Evolutionary conservation across 1,140 invertebrate genomes (phyloP).

Genomic region (Leptopilina clavipes): DNA sequence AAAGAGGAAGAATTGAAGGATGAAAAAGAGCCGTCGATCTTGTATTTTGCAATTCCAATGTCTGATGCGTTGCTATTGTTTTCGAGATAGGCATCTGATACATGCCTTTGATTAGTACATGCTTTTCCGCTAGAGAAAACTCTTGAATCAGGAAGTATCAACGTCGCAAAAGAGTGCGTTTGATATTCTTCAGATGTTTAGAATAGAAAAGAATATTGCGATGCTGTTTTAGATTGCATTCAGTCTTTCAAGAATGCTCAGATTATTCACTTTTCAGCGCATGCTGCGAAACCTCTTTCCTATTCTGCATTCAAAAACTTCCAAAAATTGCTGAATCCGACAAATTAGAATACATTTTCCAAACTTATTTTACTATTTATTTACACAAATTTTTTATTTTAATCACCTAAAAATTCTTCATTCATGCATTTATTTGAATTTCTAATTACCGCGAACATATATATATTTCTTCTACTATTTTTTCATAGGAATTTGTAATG

Average conservation of each 20-base stretch:
- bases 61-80: conserved; percentile 50
- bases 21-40: conserved; percentile 47
- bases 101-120: no score
- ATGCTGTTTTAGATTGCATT: conserved; percentile 9
- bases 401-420: no score
- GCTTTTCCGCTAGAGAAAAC: not conserved
- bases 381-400: no score
- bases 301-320: no score
- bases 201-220: conserved; percentile 18
- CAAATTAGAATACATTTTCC: no score
- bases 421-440: no score
- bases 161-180: conserved; percentile 14
- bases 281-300: no score
- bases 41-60: conserved; percentile 56
- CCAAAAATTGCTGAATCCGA: no score
- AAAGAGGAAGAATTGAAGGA: conserved; percentile 38
- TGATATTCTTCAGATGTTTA: conserved; percentile 14
- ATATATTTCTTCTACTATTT: no score
- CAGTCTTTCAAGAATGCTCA: not conserved
- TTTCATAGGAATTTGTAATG: no score
- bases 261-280: not conserved
- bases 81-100: conserved; percentile 41
- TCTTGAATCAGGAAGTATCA: not conserved
- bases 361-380: no score
- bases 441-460: no score